Evolutionary conservation across 2,888 invertebrate species (phyloP).

Genomic region (Dorcus hopei): DNA sequence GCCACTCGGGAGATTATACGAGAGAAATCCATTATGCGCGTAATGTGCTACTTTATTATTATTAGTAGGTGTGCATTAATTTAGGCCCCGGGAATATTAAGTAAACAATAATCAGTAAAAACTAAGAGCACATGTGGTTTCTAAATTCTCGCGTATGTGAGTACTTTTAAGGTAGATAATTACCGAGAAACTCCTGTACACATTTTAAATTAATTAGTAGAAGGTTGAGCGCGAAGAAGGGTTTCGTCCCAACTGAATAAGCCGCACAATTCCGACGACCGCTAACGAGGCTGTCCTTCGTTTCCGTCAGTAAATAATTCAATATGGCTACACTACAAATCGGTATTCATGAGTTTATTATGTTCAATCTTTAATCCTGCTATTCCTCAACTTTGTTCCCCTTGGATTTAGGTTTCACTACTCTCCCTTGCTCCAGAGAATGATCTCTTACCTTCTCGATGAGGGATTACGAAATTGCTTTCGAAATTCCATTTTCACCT

Average conservation of each 20-base stretch:
- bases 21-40: conserved; percentile 26
- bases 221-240: conserved; percentile 26
- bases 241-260: conserved; percentile 26
- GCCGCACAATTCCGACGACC: conserved; percentile 23
- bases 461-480: too few relatives aligned
- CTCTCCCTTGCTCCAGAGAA: conserved; percentile 19
- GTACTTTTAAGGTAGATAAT: conserved; percentile 18
- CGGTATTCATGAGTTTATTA: conserved; percentile 38
- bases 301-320: conserved; percentile 30
- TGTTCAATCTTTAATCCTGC: conserved; percentile 37
- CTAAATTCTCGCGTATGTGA: conserved; percentile 16
- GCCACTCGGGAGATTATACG: conserved; percentile 21
- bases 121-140: conserved; percentile 10
- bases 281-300: conserved; percentile 25
- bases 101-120: conserved; percentile 19
- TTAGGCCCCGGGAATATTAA: conserved; percentile 22
- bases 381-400: conserved; percentile 27
- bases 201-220: conserved; percentile 33
- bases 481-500: too few relatives aligned
- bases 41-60: conserved; percentile 27
- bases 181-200: conserved; percentile 26
- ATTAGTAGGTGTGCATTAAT: conserved; percentile 28
- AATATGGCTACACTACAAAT: conserved; percentile 34
- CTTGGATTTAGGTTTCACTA: conserved; percentile 23
- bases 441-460: conserved; percentile 12